Percentiles rank a stretch among this genome's conserved stretches.
phyloP scores from a whole-genome alignment of 2,113 vertebrate genomes.

The Chrysemys picta region DNA sequence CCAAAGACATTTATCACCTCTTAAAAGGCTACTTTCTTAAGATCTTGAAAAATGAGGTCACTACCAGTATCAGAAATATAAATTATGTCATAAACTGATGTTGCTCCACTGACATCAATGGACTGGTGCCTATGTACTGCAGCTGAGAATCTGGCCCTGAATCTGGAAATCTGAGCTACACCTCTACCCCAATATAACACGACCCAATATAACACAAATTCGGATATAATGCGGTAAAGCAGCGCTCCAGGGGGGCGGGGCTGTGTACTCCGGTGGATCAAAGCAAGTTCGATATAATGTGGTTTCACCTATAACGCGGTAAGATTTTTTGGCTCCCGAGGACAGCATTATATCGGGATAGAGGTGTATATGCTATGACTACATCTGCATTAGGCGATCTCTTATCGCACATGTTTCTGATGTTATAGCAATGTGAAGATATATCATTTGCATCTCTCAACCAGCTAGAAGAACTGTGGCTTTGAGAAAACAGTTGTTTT shows the following conservation, averaged over 20 bases:
- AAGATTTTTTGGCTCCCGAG: too few relatives aligned
- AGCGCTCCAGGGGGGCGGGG: too few relatives aligned
- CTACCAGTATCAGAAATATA: background rate
- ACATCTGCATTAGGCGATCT: background rate
- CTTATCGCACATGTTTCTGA: fast-evolving
- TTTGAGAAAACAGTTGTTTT: background rate
- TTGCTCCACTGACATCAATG: background rate
- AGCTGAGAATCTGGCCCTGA: background rate
- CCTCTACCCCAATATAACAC: too few relatives aligned
- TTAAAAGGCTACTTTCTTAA: background rate
- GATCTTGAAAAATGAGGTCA: background rate
- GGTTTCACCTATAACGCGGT: too few relatives aligned
- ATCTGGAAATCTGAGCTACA: background rate
- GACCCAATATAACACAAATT: too few relatives aligned
- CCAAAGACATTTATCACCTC: background rate
- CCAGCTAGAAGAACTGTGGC: background rate
- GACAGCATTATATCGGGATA: too few relatives aligned
- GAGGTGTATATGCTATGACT: background rate
- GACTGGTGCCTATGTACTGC: background rate
- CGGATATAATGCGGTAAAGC: too few relatives aligned
- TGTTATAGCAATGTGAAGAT: background rate
- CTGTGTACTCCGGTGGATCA: too few relatives aligned
- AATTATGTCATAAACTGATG: background rate
- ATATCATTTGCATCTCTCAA: background rate
- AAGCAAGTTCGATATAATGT: too few relatives aligned